Evolutionary conservation across 2,797 vertebrate genomes (phyloP), one percentile per base, ranked within the genome.

Genomic region (Xenentodon cancila): DNA sequence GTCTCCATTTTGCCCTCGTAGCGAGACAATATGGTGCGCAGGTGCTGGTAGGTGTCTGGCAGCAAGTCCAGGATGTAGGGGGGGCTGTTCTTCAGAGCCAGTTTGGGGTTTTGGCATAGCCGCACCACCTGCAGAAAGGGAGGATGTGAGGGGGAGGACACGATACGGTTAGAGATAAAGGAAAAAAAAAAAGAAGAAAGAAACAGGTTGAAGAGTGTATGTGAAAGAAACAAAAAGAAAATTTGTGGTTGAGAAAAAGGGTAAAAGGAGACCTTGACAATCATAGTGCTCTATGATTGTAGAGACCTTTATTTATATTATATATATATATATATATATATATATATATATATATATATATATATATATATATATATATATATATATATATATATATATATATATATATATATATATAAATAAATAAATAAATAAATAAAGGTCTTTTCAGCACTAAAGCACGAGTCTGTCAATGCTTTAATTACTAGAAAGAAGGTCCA

Each of bases 1-100:
- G 92, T 96, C 79, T 99, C 97, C 97, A 99, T 99, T 93, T 98
- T 99, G 69, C 97, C 97, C 84, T 99, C 97, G 0, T 99, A 98
- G 88, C 97, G 95, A 1, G 97, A 94, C 72, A 99, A 92, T 85
- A 99, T 94, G 80, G 95, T 96, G 34, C 97, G 95, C 21, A 99
- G 95, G 81, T 99, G 97, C 90, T 99, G 98, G 90, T 99, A 99
- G 67, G 97, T 98, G 83, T 99, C 98, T 7, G 98, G 98, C 20
- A 99, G 93, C 77, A 99, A 92, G 86, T 99, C 98, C 70, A 99
- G 92, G 90, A 99, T 99, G 84, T 99, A 99, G 22, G 98, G 98
- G 22, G 98, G 98, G 88, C 98, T 99, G 93, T 99, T 99, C 91
- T 99, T 99, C 80, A 99, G 75, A 0, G 96, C 97, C 92, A 99